phyloP scores from a whole-genome alignment of 2,113 vertebrate genomes.

The Colaptes auratus region DNA sequence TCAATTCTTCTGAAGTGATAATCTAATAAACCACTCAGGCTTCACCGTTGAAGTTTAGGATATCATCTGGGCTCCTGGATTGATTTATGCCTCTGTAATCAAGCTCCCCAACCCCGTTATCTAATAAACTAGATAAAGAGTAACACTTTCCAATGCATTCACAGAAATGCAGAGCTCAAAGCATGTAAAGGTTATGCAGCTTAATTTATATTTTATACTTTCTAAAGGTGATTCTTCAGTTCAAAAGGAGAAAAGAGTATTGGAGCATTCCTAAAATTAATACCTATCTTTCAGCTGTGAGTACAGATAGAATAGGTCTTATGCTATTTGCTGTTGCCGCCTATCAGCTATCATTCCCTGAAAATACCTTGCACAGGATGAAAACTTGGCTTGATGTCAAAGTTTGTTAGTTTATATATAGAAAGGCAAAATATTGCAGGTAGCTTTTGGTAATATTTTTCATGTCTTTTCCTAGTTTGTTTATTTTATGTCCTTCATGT shows the following conservation, averaged over 20 bases:
- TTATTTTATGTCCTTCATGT: background rate
- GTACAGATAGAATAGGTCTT: background rate
- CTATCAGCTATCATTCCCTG: background rate
- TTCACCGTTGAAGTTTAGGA: background rate
- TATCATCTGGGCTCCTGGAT: conserved; percentile 1
- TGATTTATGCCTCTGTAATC: conserved; percentile 44
- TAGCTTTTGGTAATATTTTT: background rate
- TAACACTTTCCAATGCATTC: background rate
- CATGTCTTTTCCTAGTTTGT: background rate
- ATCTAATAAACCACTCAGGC: conserved; percentile 44
- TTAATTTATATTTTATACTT: conserved; percentile 36
- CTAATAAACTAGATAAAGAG: conserved; percentile 8
- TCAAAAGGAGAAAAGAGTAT: conserved; percentile 1
- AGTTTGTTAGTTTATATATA: background rate
- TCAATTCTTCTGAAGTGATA: conserved; percentile 49
- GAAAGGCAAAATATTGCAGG: background rate
- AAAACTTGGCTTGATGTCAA: background rate
- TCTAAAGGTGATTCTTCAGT: background rate
- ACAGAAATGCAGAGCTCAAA: background rate
- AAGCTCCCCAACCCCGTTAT: conserved; percentile 13
- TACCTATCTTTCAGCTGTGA: background rate
- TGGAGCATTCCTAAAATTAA: background rate
- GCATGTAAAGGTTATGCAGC: background rate
- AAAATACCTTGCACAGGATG: background rate
- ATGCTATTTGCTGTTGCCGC: background rate